phyloP scores from a whole-genome alignment of 2,113 vertebrate species.

The Mus pahari region DNA sequence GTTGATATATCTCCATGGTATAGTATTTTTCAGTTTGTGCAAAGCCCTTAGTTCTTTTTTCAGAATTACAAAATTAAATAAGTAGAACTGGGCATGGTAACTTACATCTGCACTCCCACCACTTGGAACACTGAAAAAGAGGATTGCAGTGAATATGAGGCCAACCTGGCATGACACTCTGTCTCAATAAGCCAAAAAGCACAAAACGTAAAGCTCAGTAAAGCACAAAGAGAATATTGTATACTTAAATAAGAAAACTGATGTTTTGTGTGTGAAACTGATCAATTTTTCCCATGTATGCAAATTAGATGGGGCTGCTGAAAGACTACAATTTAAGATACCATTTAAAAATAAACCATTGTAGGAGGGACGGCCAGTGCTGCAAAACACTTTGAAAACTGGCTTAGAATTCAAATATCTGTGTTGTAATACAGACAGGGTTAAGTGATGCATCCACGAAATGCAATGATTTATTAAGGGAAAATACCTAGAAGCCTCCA shows the following conservation, averaged over 20 bases:
- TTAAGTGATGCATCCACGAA: background rate
- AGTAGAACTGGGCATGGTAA: background rate
- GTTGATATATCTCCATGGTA: background rate
- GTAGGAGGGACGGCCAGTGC: slow-evolving; percentile 4
- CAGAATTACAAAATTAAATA: background rate
- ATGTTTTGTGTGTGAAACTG: background rate
- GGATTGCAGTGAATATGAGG: background rate
- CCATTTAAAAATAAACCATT: slow-evolving; percentile 50
- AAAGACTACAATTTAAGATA: slow-evolving; percentile 55
- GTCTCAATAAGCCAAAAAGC: background rate
- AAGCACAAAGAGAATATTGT: background rate
- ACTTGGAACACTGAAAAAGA: background rate
- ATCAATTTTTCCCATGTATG: slow-evolving; percentile 19
- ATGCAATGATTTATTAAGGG: slow-evolving; percentile 37
- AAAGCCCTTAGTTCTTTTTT: background rate
- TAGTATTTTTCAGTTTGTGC: background rate
- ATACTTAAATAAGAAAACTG: background rate
- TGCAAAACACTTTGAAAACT: background rate
- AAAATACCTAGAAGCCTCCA: slow-evolving; percentile 54
- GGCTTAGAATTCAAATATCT: slow-evolving; percentile 46
- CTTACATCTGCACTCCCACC: background rate
- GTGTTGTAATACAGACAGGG: slow-evolving; percentile 36
- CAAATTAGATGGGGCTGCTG: slow-evolving; percentile 53
- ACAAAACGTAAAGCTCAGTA: too few relatives aligned
- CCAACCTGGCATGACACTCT: background rate